Base-by-base conservation (phyloP, 2,113 vertebrate species). In the Tychaedon coryphoeus region DNA sequence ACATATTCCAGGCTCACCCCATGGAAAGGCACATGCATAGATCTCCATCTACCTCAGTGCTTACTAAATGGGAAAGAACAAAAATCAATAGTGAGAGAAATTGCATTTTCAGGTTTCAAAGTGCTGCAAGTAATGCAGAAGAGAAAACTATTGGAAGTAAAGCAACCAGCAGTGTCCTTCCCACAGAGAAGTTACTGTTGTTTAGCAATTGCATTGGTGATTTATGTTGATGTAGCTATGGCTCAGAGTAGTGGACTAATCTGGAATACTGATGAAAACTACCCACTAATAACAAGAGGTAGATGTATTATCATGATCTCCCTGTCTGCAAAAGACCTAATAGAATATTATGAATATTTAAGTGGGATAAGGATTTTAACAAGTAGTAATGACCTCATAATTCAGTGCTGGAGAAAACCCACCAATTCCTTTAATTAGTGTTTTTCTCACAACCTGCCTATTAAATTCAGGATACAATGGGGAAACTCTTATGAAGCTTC, bases 61-160 rank as follows among this genome's bases (percentile, higher is more conserved):
- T 92, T 93, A 50, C 58, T 90, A 93, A 97, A 93, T 75, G 60
- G n/a, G 65, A 91, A 66, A 82, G 80, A 71, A 93, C 76, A 92
- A 95, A 97, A 96, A 95, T 97, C 91, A 96, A 88, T 79, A 94
- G 40, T 26, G 80, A 91, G 70, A 95, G 57, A 94, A 96, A 97
- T 83, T 96, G 40, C 54, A 65, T 93, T 97, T 95, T 95, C 61
- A 90, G 85, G 20, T 69, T 92, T 94, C 70, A 58, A 90, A 81
- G 73, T 69, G 22, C 61, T 90, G 47, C 54, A 87, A 92, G 70
- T 38, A 95, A 92, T 50, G 36, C 48, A 92, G 82, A 94, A 95
- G 33, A 91, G 77, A 72, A 50, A 69, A 79, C 8, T 90, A 36
- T 5, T 50, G 42, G 34, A 95, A 91, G 19, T 26, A 82, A 96